phyloP scores from a whole-genome alignment of 64 coral and sea anemone species.

The Montipora cactus region DNA sequence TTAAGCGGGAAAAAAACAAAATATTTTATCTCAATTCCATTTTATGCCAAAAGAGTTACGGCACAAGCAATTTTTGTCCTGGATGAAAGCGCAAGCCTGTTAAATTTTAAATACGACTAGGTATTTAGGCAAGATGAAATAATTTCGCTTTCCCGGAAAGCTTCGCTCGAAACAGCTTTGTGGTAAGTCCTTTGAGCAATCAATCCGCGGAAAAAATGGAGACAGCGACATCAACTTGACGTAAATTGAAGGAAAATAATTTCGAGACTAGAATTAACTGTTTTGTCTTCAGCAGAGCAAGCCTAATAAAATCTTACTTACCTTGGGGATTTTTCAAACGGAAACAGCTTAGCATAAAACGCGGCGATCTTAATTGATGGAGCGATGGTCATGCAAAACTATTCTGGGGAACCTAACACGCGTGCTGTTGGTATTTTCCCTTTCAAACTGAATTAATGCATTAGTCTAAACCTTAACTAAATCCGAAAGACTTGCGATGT shows the following conservation, averaged over 20 bases:
- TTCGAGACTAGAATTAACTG: not conserved
- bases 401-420: no score
- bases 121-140: not conserved
- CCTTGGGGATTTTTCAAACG: slow-evolving; percentile 3
- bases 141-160: not conserved
- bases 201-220: no score
- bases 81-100: not conserved
- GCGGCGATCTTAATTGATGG: no score
- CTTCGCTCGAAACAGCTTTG: not conserved
- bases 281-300: slow-evolving; percentile 15
- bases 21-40: not conserved
- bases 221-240: not conserved
- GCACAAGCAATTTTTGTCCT: not conserved
- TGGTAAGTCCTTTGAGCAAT: not conserved
- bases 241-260: not conserved
- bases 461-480: not conserved
- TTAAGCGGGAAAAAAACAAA: not conserved
- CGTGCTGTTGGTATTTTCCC: no score
- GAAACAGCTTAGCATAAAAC: not conserved
- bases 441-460: not conserved
- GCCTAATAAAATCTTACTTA: slow-evolving; percentile 20
- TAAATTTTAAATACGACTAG: not conserved
- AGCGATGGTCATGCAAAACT: no score
- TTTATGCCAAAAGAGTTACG: not conserved
- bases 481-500: not conserved